Conservation (phyloP, 2,113 vertebrate genomes). For the Cyprinodon tularosa region DNA sequence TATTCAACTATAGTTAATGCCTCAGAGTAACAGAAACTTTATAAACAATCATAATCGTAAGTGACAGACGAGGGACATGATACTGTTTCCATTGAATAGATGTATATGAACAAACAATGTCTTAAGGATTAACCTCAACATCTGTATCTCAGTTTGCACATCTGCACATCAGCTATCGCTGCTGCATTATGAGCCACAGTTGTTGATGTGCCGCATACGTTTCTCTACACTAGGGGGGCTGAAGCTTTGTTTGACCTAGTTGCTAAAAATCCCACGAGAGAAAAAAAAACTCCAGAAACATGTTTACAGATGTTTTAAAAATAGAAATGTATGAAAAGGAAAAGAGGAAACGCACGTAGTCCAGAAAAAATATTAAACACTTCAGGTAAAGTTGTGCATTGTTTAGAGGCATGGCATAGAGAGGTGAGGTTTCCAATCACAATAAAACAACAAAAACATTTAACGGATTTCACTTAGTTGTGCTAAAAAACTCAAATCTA, state of each 20-base stretch:
- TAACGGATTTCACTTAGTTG: too few species aligned
- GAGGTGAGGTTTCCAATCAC: too few species aligned
- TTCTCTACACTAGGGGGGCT: slow-evolving; percentile 71
- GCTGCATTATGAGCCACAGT: slow-evolving; percentile 55
- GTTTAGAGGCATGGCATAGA: neutral
- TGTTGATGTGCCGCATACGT: slow-evolving; percentile 59
- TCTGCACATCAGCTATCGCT: slow-evolving; percentile 17
- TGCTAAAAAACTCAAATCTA: too few species aligned
- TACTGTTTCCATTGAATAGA: neutral
- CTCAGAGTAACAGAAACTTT: neutral
- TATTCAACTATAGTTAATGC: neutral
- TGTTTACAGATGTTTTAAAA: neutral
- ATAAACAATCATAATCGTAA: neutral
- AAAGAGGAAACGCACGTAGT: too few species aligned
- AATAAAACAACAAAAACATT: too few species aligned
- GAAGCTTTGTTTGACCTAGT: slow-evolving; percentile 64
- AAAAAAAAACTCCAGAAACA: slow-evolving; percentile 11
- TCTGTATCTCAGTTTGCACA: neutral
- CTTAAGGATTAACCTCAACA: slow-evolving; percentile 15
- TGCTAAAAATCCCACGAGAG: slow-evolving; percentile 55
- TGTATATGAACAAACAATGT: neutral
- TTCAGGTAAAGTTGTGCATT: neutral
- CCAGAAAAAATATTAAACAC: neutral
- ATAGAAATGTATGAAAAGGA: neutral
- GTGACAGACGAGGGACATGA: neutral